A percentile compares a stretch with the other conserved stretches of the same genome.
phyloP scores from a whole-genome alignment of 2,797 vertebrate genomes.

The Peromyscus nudipes region DNA sequence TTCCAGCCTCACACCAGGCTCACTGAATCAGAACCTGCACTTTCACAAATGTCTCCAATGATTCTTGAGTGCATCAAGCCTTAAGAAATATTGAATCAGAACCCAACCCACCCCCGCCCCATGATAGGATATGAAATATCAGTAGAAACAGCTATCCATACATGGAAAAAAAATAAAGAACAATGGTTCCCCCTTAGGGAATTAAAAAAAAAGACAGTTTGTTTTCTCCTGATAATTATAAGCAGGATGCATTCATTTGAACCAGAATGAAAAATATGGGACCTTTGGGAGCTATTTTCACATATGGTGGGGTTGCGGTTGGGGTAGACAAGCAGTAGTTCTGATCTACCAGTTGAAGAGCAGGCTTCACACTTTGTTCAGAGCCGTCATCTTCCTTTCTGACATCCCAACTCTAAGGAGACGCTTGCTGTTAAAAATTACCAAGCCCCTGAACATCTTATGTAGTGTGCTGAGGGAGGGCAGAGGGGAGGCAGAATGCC shows the following conservation, averaged over 20 bases:
- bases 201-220: background rate
- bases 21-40: background rate
- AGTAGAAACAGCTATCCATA: background rate
- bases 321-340: background rate
- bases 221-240: background rate
- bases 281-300: background rate
- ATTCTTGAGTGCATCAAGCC: background rate
- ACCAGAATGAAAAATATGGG: slow-evolving; percentile 6
- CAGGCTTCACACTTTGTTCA: background rate
- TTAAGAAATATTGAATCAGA: background rate
- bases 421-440: slow-evolving; percentile 13
- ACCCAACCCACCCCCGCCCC: too few relatives aligned
- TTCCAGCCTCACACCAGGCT: background rate
- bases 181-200: background rate
- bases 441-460: background rate
- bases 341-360: background rate
- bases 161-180: background rate
- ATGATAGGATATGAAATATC: background rate
- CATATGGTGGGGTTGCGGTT: background rate
- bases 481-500: background rate
- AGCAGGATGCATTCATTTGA: background rate
- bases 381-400: background rate
- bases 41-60: background rate
- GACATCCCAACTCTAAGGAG: slow-evolving; percentile 32
- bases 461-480: background rate